phyloP scores from a whole-genome alignment of 1,140 invertebrate genomes.

The Patella vulgata region DNA sequence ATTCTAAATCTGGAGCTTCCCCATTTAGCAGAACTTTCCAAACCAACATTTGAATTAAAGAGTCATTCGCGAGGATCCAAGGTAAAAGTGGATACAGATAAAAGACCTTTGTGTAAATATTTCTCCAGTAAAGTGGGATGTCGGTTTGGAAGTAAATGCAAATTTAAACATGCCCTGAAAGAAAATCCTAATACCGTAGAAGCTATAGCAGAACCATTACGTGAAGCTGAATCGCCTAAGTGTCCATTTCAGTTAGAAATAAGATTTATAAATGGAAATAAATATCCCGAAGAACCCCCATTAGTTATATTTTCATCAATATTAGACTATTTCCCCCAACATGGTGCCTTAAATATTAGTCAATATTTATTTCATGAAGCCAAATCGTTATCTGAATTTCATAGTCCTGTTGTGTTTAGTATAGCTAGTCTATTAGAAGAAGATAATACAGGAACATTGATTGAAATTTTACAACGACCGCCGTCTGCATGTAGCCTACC shows the following conservation, averaged over 20 bases:
- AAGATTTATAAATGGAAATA: constrained; percentile 51
- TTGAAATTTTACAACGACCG: constrained; percentile 35
- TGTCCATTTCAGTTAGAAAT: constrained; percentile 51
- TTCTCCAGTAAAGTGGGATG: constrained; percentile 53
- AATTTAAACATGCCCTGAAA: constrained; percentile 38
- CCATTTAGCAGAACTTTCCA: constrained; percentile 35
- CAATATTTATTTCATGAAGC: constrained; percentile 50
- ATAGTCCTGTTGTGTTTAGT: constrained; percentile 51
- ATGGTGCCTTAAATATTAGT: constrained; percentile 55
- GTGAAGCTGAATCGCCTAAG: constrained; percentile 13
- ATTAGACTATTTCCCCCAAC: constrained; percentile 36
- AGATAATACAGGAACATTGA: too few species aligned
- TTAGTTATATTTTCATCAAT: constrained; percentile 52
- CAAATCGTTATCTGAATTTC: constrained; percentile 31
- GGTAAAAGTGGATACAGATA: constrained; percentile 18
- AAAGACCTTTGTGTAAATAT: constrained; percentile 50
- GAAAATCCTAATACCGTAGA: constrained; percentile 7
- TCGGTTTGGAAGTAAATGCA: constrained; percentile 50
- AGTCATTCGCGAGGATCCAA: too few species aligned
- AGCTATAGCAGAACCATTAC: constrained; percentile 10
- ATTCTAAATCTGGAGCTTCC: constrained; percentile 47
- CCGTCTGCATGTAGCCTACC: constrained; percentile 43
- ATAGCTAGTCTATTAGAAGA: constrained; percentile 56
- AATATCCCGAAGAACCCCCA: constrained; percentile 55
- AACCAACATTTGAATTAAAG: constrained; percentile 15